phyloP scores from a whole-genome alignment of 2,797 vertebrate species.

The Silurus aristotelis region DNA sequence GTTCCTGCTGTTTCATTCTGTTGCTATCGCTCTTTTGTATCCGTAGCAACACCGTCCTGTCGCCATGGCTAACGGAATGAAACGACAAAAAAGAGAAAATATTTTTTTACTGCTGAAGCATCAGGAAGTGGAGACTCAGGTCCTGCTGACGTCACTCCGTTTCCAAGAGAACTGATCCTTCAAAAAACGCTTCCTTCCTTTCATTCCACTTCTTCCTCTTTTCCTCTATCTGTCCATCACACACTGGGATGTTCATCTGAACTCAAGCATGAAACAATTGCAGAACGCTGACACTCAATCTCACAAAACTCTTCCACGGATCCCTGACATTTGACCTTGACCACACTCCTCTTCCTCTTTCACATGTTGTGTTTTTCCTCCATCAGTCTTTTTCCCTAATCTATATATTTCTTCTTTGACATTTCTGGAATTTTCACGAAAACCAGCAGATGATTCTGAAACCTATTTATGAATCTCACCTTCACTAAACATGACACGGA shows the following conservation, averaged over 20 bases:
- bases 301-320: neutral
- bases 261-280: neutral
- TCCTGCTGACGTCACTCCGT: neutral
- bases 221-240: neutral
- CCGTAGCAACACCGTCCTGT: constrained; percentile 44
- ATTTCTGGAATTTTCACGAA: neutral
- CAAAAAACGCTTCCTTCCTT: constrained; percentile 1
- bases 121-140: neutral
- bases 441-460: neutral
- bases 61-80: constrained; percentile 2
- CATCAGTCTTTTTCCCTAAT: neutral
- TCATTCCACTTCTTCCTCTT: neutral
- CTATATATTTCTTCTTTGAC: neutral
- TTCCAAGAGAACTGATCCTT: neutral
- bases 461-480: neutral
- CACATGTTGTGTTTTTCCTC: neutral
- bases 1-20: constrained; percentile 32
- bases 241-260: neutral
- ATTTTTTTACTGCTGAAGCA: neutral
- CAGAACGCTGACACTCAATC: neutral
- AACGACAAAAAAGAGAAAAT: constrained; percentile 11
- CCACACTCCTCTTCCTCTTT: neutral
- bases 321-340: constrained; percentile 8
- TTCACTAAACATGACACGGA: neutral
- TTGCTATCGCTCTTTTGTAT: constrained; percentile 26